These are phyloP conservation scores for Muntiacus muntjak DNA, from an alignment of 2,113 vertebrate genomes.

Conservation along the genomic window DNA sequence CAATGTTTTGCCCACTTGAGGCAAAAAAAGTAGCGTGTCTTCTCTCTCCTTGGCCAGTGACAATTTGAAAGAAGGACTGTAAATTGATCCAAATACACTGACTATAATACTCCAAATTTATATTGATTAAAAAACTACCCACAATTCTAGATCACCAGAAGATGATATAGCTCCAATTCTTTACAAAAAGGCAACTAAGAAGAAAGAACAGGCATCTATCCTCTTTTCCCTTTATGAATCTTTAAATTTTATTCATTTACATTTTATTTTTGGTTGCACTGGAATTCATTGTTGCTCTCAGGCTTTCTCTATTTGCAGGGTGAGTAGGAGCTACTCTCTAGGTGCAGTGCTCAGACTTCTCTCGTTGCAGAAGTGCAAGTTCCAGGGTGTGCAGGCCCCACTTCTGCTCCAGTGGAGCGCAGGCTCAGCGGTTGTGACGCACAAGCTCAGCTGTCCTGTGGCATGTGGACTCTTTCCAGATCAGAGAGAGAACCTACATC, in stretches of 20 bases:
- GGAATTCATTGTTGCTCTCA: background rate
- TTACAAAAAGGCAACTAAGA: background rate
- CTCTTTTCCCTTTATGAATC: background rate
- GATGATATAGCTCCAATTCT: background rate
- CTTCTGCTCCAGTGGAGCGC: background rate
- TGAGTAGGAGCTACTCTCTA: background rate
- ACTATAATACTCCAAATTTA: background rate
- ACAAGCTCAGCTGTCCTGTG: background rate
- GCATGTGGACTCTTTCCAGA: background rate
- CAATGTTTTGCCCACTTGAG: background rate
- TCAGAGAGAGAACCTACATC: background rate
- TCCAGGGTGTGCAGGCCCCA: background rate
- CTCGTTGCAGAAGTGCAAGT: background rate
- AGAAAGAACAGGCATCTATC: background rate
- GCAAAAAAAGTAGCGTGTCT: background rate
- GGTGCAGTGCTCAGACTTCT: background rate
- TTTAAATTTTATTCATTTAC: background rate
- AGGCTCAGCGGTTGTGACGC: background rate
- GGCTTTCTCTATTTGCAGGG: background rate
- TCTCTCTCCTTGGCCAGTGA: background rate
- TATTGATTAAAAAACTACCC: background rate
- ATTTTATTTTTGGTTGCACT: background rate
- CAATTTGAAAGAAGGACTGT: background rate
- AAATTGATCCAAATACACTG: background rate
- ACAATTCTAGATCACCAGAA: background rate